phyloP scores from a whole-genome alignment of 2,888 invertebrate species.

The Desoria tigrina region DNA sequence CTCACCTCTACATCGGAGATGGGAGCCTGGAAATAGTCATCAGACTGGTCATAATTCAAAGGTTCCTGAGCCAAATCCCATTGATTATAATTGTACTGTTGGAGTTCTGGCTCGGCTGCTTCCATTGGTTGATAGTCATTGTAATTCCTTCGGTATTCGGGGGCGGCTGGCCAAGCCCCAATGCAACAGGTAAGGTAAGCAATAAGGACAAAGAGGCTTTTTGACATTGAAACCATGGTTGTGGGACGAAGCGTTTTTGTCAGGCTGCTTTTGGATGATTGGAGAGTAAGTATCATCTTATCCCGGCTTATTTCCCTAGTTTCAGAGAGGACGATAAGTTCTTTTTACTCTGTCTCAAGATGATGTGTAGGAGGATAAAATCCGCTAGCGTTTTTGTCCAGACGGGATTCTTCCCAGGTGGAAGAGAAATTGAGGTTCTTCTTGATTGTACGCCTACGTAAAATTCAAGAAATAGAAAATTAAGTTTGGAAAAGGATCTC shows the following conservation, averaged over 20 bases:
- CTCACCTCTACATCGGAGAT: slow-evolving; percentile 25
- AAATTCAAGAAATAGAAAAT: slow-evolving; percentile 16
- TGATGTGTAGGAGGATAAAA: too few relatives aligned
- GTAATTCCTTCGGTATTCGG: background rate
- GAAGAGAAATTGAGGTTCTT: background rate
- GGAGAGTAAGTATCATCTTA: background rate
- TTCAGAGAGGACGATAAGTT: too few relatives aligned
- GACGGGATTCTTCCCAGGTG: background rate
- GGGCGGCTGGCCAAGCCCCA: slow-evolving; percentile 45
- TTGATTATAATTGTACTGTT: slow-evolving; percentile 22
- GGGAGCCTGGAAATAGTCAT: slow-evolving; percentile 24
- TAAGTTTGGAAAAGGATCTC: background rate
- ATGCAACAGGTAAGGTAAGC: slow-evolving; percentile 47
- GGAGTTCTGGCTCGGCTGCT: slow-evolving; percentile 8
- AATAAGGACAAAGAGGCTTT: slow-evolving; percentile 23
- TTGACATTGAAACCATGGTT: background rate
- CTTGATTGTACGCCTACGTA: slow-evolving; percentile 11
- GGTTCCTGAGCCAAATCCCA: slow-evolving; percentile 42
- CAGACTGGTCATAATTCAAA: slow-evolving; percentile 25
- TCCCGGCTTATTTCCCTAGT: too few relatives aligned
- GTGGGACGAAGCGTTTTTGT: background rate
- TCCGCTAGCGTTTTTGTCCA: too few relatives aligned
- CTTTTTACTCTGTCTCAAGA: too few relatives aligned
- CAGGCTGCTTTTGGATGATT: background rate
- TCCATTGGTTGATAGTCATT: background rate